Evolutionary conservation across 2,113 vertebrate species (phyloP), one percentile per base, ranked within the genome.

Genomic region (Coreoperca whiteheadi): DNA sequence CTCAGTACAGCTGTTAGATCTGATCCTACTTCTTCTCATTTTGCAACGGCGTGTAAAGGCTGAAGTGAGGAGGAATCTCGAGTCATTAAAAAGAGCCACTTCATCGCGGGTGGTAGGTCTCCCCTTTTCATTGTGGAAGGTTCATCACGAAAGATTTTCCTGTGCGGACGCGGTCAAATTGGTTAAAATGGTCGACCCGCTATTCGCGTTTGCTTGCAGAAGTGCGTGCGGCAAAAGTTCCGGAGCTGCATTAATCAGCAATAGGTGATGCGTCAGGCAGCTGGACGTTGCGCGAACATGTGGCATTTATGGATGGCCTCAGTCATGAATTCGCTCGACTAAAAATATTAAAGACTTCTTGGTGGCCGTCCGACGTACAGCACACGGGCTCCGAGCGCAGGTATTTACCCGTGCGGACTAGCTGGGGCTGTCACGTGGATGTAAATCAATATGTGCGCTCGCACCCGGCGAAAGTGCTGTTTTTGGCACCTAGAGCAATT

Each of bases 401-500:
- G 30, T 37, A 28, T 23, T 23, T 16, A 9, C 10, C 8, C 56
- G 7, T 28, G 63, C 30, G 12, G 32, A 0, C 34, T 9, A 9
- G 9, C 8, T 28, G 6, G 34, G n/a, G 4, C 15, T 10, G 74
- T 64, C 81, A 11, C 70, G 32, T 65, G 80, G 37, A 53, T 61
- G 65, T 28, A 74, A 76, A 82, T 53, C 4, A 28, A 50, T 71
- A 43, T 86, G 93, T 85, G 89, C 90, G 81, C 89, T 91, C 41
- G 10, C 69, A 25, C 50, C 23, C 11, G 63, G 86, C 32, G 87
- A 92, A 90, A 91, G 94, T 93, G 91, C 30, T 9, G 59, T 20
- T 84, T 91, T 78, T 82, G 89, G 77, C 90, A 85, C 90, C 89
- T 46, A 59, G 30, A 23, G 79, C 81, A 87, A 93, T 95, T 88